Evolutionary conservation across 2,888 invertebrate genomes (phyloP).

Genomic region (Aleiodes leptofemur): DNA sequence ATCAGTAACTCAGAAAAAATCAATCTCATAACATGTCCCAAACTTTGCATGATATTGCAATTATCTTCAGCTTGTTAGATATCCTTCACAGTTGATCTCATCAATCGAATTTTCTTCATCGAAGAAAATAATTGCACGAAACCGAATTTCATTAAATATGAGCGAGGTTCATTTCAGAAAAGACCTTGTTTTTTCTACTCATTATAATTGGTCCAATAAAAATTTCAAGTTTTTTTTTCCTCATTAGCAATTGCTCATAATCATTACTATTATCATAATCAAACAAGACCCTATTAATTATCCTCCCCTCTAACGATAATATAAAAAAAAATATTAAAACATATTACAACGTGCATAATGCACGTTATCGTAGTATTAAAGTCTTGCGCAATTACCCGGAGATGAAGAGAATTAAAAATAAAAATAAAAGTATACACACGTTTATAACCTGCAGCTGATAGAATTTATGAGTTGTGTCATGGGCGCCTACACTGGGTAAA

Average conservation of each 20-base stretch:
- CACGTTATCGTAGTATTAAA: slow-evolving; percentile 26
- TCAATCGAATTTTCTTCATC: too few species aligned
- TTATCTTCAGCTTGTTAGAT: too few species aligned
- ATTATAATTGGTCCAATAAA: too few species aligned
- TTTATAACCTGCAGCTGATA: slow-evolving; percentile 52
- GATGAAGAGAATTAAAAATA: slow-evolving; percentile 20
- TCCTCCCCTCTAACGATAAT: slow-evolving; percentile 25
- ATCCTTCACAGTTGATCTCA: too few species aligned
- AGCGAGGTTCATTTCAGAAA: too few species aligned
- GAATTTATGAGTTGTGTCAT: slow-evolving; percentile 57
- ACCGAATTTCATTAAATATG: too few species aligned
- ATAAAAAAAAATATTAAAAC: slow-evolving; percentile 26
- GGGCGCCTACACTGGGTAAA: slow-evolving; percentile 46
- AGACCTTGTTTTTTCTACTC: too few species aligned
- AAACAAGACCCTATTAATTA: slow-evolving; percentile 22
- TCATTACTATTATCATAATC: slow-evolving; percentile 17
- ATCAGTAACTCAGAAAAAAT: too few species aligned
- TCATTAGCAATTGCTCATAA: neutral
- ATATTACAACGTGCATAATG: slow-evolving; percentile 19
- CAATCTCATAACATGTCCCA: too few species aligned
- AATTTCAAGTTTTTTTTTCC: too few species aligned
- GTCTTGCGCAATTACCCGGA: slow-evolving; percentile 31
- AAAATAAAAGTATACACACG: slow-evolving; percentile 22
- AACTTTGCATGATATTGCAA: too few species aligned
- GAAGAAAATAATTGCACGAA: too few species aligned